Evolutionary conservation across 2,888 invertebrate species (phyloP), one percentile per base, ranked within the genome.

Genomic region (Lapara coniferarum): DNA sequence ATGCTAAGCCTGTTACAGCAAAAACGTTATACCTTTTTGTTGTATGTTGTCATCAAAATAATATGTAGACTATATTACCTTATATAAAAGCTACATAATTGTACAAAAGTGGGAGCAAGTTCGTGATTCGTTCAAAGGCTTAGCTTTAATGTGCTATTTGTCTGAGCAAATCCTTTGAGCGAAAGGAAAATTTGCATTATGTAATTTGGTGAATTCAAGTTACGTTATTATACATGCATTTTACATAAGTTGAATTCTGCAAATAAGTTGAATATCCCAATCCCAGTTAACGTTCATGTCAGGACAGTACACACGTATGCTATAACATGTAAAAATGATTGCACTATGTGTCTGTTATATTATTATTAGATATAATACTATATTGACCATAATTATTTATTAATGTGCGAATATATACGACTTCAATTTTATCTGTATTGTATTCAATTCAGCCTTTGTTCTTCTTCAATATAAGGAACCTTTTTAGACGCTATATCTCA

Each of bases 91-190:
- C 5, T 56, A 56, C 25, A 14, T 46, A 59, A 59, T 44, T 59
- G 37, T 44, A 59, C 16, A 59, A 59, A 37, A 59, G 44, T 59
- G 59, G 59, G 59, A 59, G 16, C 59, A 59, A 59, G 8, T 46
- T 44, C 13, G 3, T 59, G 1, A 59, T 46, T 59, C 10, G 44
- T 46, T 46, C 44, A 46, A 53, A n/a, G 16, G 59, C 58, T 59
- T 44, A 46, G 10, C 59, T 44, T n/a, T 46, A 12, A 56, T 10
- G 4, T 46, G n/a, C 14, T 44, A n/a, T n/a, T 59, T 44, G 14
- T 16, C 59, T 46, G 13, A n/a, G 30, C 14, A 37, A 58, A 58
- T 12, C 14, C 6, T 53, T 37, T 37, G 37, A 37, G 37, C 6
- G 6, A 37, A 55, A 55, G 55, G 16, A 16, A 19, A 19, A 10